These are phyloP conservation scores for Lagocephalus sceleratus DNA, from an alignment of 2,797 vertebrate genomes.

Conservation along the genomic window DNA sequence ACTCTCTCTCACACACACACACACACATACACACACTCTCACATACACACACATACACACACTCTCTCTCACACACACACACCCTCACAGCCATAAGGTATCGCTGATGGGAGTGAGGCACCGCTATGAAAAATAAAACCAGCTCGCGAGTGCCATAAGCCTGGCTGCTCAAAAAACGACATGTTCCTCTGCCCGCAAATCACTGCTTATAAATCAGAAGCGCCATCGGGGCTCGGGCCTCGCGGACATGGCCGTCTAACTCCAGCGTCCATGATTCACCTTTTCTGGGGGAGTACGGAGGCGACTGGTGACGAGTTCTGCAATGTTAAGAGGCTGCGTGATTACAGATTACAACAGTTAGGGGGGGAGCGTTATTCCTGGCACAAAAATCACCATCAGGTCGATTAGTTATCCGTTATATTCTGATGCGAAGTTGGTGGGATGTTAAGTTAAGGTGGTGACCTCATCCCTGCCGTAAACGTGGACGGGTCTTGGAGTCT, in stretches of 20 bases:
- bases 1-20: no score
- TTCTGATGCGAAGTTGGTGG: no score
- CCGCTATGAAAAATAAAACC: constrained; percentile 42
- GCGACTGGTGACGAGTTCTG: constrained; percentile 22
- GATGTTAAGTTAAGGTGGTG: no score
- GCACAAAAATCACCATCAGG: no score
- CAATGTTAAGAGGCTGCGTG: constrained; percentile 6
- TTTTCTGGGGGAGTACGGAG: constrained; percentile 43
- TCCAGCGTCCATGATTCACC: constrained; percentile 39
- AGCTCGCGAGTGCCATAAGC: constrained; percentile 52
- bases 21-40: no score
- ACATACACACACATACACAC: no score
- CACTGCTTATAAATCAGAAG: constrained; percentile 53
- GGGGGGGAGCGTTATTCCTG: no score
- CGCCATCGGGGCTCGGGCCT: constrained; percentile 26
- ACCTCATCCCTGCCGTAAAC: no score
- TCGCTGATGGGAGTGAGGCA: constrained; percentile 31
- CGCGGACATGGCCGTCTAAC: constrained; percentile 21
- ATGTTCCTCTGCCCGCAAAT: constrained; percentile 55
- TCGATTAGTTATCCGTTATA: no score
- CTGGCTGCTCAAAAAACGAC: constrained; percentile 76
- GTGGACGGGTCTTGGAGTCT: no score
- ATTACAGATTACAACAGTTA: neutral
- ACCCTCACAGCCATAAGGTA: constrained; percentile 35
- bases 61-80: no score